Evolutionary conservation across 2,113 vertebrate species (phyloP), one percentile per base, ranked within the genome.

Genomic region (Dipodomys stephensi): DNA sequence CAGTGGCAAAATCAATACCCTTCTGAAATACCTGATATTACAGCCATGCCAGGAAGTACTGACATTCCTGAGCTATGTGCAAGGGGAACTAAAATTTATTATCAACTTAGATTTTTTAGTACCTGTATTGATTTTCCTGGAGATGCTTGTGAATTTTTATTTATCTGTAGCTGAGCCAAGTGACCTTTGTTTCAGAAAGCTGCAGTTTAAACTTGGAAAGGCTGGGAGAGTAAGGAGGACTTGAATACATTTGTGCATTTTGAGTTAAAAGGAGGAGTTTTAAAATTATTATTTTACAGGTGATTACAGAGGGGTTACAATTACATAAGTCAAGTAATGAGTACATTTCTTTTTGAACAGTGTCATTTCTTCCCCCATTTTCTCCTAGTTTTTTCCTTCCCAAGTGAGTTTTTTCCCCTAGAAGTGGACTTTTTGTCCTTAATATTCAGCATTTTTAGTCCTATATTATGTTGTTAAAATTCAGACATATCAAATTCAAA

Each of bases 1-100:
- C 98, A 98, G 98, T 98, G 97, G 97, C 96, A 98, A 98, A 98
- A 98, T 98, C 98, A 98, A 98, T 98, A 98, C 94, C 92, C 95
- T 96, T 98, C 97, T 98, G 98, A 98, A 98, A 98, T 98, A 98
- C 98, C 96, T 98, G 98, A 97, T 98, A 98, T 98, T 98, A 97
- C 96, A 96, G 97, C 95, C 74, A 92, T 98, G 98, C 98, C 97
- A 98, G 98, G 98, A 98, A 98, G 98, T 98, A 98, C 98, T 98
- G 98, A 98, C 98, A 97, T 98, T 98, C 97, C 95, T 98, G 97
- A 98, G 97, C 93, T 98, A 90, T 98, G 98, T 98, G 98, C 97
- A 97, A 92, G 83, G 96, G 97, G 98, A 98, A 98, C 97, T 98
- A 96, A 98, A 98, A 98, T 98, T 98, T 98, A 98, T 98, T 98